Percentiles rank a stretch among this genome's conserved stretches.
Evolutionary conservation across 2,113 vertebrate genomes (phyloP).

Genomic region (Clinocottus analis): DNA sequence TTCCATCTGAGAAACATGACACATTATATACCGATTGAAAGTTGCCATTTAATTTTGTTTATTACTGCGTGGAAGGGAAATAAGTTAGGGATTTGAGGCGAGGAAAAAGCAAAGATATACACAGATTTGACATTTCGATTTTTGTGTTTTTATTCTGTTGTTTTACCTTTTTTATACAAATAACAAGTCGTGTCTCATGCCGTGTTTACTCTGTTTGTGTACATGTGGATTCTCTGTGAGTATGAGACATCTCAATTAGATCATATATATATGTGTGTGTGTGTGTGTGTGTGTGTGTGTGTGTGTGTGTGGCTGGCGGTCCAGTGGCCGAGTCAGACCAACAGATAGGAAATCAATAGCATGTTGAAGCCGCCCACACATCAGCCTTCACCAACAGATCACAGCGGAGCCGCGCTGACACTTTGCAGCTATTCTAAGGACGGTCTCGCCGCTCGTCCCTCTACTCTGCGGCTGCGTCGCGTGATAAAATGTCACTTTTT

Average conservation of each 20-base stretch:
- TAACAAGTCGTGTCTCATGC: background rate
- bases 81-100: too few species aligned
- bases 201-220: background rate
- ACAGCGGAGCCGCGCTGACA: constrained; percentile 15
- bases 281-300: constrained; percentile 8
- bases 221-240: background rate
- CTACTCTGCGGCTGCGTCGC: background rate
- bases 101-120: too few species aligned
- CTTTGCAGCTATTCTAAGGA: constrained; percentile 1
- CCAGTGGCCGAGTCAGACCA: constrained; percentile 26
- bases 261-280: constrained; percentile 12
- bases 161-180: background rate
- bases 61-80: background rate
- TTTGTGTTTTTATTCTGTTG: background rate
- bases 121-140: background rate
- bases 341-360: constrained; percentile 72
- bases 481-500: constrained; percentile 33
- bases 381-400: constrained; percentile 26
- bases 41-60: background rate
- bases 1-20: too few species aligned
- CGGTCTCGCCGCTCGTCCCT: background rate
- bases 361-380: constrained; percentile 46
- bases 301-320: background rate
- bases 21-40: too few species aligned
- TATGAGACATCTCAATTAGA: background rate